Percentiles rank a stretch among this genome's conserved stretches.
Conservation (phyloP, 2,113 vertebrate genomes). For the Hydrochoerus hydrochaeris region DNA sequence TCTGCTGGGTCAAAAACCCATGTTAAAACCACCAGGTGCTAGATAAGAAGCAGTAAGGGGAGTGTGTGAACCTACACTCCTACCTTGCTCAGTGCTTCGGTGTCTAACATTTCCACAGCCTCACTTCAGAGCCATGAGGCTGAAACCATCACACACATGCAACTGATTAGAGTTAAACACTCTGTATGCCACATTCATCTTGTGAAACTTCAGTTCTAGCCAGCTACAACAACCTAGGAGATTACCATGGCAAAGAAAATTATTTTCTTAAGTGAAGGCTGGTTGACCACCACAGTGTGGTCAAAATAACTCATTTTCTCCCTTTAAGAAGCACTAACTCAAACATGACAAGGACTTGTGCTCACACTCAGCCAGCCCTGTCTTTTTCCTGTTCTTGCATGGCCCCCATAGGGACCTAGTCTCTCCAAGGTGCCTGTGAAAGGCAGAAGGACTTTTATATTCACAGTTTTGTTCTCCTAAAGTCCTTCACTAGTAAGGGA, state of each 20-base stretch:
- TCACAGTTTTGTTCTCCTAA: neutral
- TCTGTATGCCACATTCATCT: conserved; percentile 59
- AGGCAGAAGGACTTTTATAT: neutral
- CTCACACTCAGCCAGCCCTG: neutral
- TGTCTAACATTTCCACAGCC: neutral
- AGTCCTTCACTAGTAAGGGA: neutral
- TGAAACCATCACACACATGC: conserved; percentile 57
- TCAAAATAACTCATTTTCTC: conserved; percentile 54
- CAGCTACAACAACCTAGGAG: conserved; percentile 68
- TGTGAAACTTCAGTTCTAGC: conserved; percentile 54
- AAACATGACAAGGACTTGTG: conserved; percentile 55
- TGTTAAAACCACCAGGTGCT: neutral
- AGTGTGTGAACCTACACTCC: neutral
- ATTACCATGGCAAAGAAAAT: conserved; percentile 71
- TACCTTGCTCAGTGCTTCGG: neutral
- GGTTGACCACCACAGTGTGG: conserved; percentile 63
- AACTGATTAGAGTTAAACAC: conserved; percentile 55
- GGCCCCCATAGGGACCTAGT: neutral
- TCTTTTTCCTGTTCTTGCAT: neutral
- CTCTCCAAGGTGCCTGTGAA: conserved; percentile 8
- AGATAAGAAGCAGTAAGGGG: neutral
- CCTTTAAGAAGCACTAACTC: conserved; percentile 67
- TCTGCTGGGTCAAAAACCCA: neutral
- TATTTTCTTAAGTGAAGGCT: conserved; percentile 65
- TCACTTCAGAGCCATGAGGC: neutral